Evolutionary conservation across 2,797 vertebrate genomes (phyloP).

Genomic region (Diplodus puntazzo): DNA sequence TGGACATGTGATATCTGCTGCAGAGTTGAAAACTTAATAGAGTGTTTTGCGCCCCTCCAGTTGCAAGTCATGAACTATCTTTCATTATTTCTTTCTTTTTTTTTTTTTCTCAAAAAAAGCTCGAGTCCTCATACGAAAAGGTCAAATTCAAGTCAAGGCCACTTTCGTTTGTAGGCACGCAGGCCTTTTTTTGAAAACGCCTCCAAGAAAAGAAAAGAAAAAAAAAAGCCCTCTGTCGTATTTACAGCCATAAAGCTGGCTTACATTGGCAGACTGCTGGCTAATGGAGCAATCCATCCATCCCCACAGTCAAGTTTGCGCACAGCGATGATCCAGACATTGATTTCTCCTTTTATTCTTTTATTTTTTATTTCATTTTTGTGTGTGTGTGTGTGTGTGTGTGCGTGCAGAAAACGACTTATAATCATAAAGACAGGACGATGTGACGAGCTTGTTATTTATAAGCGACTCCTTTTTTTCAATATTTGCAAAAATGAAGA

Average conservation of each 20-base stretch:
- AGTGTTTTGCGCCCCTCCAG: slow-evolving; percentile 5
- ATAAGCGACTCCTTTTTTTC: too few relatives aligned
- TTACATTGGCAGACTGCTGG: slow-evolving; percentile 54
- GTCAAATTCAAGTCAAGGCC: slow-evolving; percentile 77
- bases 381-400: too few relatives aligned
- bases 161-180: slow-evolving; percentile 70
- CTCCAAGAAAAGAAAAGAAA: slow-evolving; percentile 53
- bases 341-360: slow-evolving; percentile 21
- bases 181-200: slow-evolving; percentile 56
- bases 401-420: slow-evolving; percentile 33
- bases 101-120: too few relatives aligned
- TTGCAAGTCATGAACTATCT: slow-evolving; percentile 58
- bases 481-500: too few relatives aligned
- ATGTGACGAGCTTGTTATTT: not conserved
- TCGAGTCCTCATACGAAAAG: slow-evolving; percentile 56
- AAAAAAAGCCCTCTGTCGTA: slow-evolving; percentile 37
- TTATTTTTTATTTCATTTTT: too few relatives aligned
- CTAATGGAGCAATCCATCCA: slow-evolving; percentile 65
- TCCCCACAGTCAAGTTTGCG: slow-evolving; percentile 50
- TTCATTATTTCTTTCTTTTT: too few relatives aligned
- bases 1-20: slow-evolving; percentile 34
- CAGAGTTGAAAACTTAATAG: slow-evolving; percentile 48
- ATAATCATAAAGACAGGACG: slow-evolving; percentile 31
- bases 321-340: slow-evolving; percentile 60
- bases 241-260: slow-evolving; percentile 56